phyloP scores from a whole-genome alignment of 2,888 invertebrate genomes.

The Macrophya annulata region DNA sequence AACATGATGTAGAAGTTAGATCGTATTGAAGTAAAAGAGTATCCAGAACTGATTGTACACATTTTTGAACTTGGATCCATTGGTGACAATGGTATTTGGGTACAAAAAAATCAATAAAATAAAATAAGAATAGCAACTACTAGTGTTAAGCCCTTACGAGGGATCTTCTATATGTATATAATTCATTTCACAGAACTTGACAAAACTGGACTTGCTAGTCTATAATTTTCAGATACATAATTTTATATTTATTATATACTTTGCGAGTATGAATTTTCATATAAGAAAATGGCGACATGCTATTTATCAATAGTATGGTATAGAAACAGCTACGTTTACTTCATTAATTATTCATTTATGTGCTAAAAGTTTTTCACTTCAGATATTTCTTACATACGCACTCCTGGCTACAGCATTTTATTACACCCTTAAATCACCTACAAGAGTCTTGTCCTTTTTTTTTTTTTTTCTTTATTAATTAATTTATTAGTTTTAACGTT shows the following conservation, averaged over 20 bases:
- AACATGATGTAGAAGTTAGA: slow-evolving; percentile 14
- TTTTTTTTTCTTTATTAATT: slow-evolving; percentile 52
- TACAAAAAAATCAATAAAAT: slow-evolving; percentile 3
- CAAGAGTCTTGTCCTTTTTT: slow-evolving; percentile 55
- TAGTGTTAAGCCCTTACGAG: background rate
- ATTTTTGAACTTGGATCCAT: slow-evolving; percentile 32
- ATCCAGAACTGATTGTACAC: slow-evolving; percentile 24
- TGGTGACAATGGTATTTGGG: slow-evolving; percentile 17
- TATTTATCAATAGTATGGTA: slow-evolving; percentile 61
- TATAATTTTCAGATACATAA: slow-evolving; percentile 48
- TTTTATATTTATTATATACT: slow-evolving; percentile 50
- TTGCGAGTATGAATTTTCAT: slow-evolving; percentile 59
- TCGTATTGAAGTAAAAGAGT: background rate
- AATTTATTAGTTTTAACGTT: slow-evolving; percentile 59
- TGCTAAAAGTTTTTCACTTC: slow-evolving; percentile 60
- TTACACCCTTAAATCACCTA: slow-evolving; percentile 57
- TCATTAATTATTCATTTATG: slow-evolving; percentile 58
- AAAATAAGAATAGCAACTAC: background rate
- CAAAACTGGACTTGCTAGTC: slow-evolving; percentile 47
- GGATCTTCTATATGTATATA: background rate
- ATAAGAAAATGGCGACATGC: slow-evolving; percentile 64
- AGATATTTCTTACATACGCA: slow-evolving; percentile 58
- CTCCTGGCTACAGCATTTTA: slow-evolving; percentile 53
- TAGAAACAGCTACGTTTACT: slow-evolving; percentile 64
- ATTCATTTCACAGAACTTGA: slow-evolving; percentile 14